Base-by-base conservation (phyloP, 2,113 vertebrate genomes). In the Microtus pennsylvanicus region DNA sequence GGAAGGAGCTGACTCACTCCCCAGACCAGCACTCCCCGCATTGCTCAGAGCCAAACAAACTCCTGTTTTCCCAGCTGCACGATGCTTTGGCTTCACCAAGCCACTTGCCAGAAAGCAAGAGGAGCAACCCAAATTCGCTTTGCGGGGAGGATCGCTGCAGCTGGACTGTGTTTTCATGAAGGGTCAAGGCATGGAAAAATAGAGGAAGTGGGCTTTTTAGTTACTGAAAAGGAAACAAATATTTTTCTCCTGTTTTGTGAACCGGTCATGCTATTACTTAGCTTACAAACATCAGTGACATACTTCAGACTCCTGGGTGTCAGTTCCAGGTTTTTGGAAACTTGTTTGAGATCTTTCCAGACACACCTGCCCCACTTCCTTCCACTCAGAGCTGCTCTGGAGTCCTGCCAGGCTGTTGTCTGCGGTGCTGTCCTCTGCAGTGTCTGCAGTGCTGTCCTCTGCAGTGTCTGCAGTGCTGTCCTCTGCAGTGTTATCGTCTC, bases 1-100 rank as follows among this genome's bases (percentile, higher is more conserved):
- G 90, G 97, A 97, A 98, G 97, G 97, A 63, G 69, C 97, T 96
- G 98, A 98, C 98, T 69, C 75, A 1, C 47, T 52, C 98, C 98
- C 98, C 75, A 97, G 92, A 95, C 96, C 95, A 94, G 93, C 75
- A 58, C 95, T 97, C 90, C 96, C 97, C 96, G 90, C 97, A 97
- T 63, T 0, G 97, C 97, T 77, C 95, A 0, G 0, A 94, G 98
- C 96, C 97, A 97, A 97, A 86, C 85, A 97, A 96, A 87, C 55
- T 87, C 86, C 11, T 98, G 97, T 97, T 97, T 97, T 85, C 97
- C 97, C 63, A 67, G 98, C 97, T 97, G 94, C 81, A 17, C 82
- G 21, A 92, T 1, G 81, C 0, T 3, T 94, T 97, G 89, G 5
- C 81, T 24, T 93, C 93, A 86, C 89, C 13, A 45, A 58, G 14